Base-by-base conservation (phyloP, 2,797 vertebrate genomes). In the Petrocephalus sullivani region DNA sequence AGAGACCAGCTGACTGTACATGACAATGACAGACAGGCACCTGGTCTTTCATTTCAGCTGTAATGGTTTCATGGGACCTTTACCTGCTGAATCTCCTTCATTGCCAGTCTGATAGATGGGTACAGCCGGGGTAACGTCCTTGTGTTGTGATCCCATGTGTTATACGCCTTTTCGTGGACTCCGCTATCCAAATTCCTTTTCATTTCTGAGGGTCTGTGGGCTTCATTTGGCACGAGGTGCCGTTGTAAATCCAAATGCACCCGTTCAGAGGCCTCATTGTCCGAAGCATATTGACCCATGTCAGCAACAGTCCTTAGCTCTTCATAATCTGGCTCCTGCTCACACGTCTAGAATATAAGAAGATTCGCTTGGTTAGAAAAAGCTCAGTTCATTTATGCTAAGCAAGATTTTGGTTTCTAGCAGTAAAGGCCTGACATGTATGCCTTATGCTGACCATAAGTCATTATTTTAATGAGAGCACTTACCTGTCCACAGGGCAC, bases 21-120 rank as follows among this genome's bases (percentile, higher is more conserved):
- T 49, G 19, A 21, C 37, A 49, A n/a, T 49, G 41, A 37, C 5
- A 71, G 12, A 7, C 33, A 41, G 4, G 33, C 14, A 28, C 33
- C 64, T 67, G 28, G 28, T 81, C 7, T 49, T 8, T 49, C 9
- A 37, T 81, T 46, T 37, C 41, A n/a, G 4, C 19, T 49, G 75
- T 3, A 8, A 81, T 1, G 75, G 41, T 49, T 49, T 49, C 7
- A n/a, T 49, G 41, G 37, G 75, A 46, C 37, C 75, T 92, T 91
- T 21, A 95, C 91, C 91, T 94, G 93, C 60, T 93, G 93, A 53
- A 96, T 94, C 89, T 95, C 93, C 84, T 91, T 91, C 93, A 95
- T 94, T 1, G 93, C 95, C 90, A 92, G 89, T 2, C 91, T 92
- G 88, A 95, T 94, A 41, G 95, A 95, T n/a, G 94, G 93, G 71